These are phyloP conservation scores for Clarias magur DNA, from an alignment of 2,113 vertebrate genomes.

Conservation along the genomic window DNA sequence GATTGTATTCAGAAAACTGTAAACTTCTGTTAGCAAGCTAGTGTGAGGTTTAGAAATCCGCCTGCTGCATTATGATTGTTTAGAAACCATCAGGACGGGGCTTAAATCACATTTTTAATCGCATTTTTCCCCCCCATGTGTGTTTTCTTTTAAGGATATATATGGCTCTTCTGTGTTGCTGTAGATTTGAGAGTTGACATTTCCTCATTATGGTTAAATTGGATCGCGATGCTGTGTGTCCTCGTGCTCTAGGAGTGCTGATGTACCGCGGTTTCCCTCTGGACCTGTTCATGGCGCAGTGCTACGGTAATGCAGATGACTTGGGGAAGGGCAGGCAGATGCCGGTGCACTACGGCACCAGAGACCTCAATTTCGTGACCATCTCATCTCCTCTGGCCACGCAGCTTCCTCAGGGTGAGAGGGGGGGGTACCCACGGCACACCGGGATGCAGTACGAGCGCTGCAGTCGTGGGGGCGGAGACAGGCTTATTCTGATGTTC, in stretches of 20 bases:
- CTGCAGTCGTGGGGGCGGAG: not conserved
- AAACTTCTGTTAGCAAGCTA: too few species aligned
- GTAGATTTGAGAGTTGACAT: too few species aligned
- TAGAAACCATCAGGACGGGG: too few species aligned
- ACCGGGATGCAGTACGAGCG: too few species aligned
- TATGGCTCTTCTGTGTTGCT: too few species aligned
- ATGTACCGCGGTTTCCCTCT: constrained; percentile 89
- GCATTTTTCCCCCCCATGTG: too few species aligned
- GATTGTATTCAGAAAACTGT: too few species aligned
- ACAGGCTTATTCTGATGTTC: not conserved
- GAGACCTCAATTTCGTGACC: constrained; percentile 86
- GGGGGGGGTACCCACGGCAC: not conserved
- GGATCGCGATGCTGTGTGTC: not conserved
- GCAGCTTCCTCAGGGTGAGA: constrained; percentile 90
- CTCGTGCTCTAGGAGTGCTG: constrained; percentile 78
- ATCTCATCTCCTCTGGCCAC: constrained; percentile 94
- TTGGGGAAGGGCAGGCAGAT: constrained; percentile 89
- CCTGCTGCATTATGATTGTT: too few species aligned
- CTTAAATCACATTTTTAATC: too few species aligned
- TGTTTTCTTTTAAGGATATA: not conserved
- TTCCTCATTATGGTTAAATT: not conserved
- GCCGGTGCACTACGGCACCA: constrained; percentile 91
- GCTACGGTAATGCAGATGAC: constrained; percentile 83
- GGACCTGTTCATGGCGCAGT: constrained; percentile 92
- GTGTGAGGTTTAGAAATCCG: too few species aligned